Evolutionary conservation across 2,797 vertebrate genomes (phyloP).

Genomic region (Acrossocheilus wenchowensis): DNA sequence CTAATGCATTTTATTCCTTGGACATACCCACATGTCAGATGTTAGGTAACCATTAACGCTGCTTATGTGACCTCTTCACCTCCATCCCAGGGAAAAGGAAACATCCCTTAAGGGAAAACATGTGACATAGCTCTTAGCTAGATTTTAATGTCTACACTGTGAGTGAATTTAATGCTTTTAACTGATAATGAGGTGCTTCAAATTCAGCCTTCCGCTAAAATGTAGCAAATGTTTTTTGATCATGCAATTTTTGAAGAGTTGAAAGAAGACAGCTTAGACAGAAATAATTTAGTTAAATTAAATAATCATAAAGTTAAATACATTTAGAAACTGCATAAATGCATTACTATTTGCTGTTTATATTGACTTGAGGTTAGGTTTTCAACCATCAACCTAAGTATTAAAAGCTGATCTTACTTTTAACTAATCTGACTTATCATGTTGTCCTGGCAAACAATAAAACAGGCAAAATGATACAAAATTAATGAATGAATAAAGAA

Average conservation of each 20-base stretch:
- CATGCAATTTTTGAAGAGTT: background rate
- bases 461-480: too few species aligned
- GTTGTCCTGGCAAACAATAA: background rate
- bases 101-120: slow-evolving; percentile 61
- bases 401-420: background rate
- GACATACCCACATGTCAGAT: slow-evolving; percentile 71
- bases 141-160: slow-evolving; percentile 52
- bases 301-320: background rate
- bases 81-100: slow-evolving; percentile 59
- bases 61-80: slow-evolving; percentile 73
- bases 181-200: background rate
- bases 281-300: background rate
- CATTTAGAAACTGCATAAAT: background rate
- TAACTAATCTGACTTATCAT: background rate
- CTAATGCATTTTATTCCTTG: slow-evolving; percentile 42
- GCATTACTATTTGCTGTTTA: background rate
- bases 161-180: slow-evolving; percentile 13
- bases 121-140: slow-evolving; percentile 39
- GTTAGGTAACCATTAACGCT: slow-evolving; percentile 75
- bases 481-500: too few species aligned
- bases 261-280: background rate
- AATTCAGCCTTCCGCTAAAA: background rate
- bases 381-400: background rate
- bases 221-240: background rate
- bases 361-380: background rate